phyloP scores from a whole-genome alignment of 2,797 vertebrate species.

The Smutsia gigantea region DNA sequence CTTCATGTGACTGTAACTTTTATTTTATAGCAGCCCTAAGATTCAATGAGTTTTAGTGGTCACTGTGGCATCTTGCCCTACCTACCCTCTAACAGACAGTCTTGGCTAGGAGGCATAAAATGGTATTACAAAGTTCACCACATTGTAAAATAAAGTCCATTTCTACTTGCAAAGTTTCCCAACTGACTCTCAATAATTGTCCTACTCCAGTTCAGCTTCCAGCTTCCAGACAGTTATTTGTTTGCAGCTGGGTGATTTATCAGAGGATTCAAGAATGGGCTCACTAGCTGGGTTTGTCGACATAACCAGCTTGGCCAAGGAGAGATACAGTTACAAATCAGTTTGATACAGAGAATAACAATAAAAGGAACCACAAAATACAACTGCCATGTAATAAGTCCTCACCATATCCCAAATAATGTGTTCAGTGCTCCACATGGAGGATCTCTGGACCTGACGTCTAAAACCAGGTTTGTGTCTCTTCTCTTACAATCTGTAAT shows the following conservation, averaged over 20 bases:
- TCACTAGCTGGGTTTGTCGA: neutral
- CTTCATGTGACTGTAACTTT: neutral
- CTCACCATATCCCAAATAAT: neutral
- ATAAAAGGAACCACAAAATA: conserved; percentile 2
- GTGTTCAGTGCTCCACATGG: neutral
- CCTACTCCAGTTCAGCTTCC: neutral
- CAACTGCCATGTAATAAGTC: neutral
- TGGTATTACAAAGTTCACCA: neutral
- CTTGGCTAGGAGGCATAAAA: conserved; percentile 17
- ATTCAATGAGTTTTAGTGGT: neutral
- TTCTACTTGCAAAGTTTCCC: conserved; percentile 45
- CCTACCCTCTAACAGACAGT: neutral
- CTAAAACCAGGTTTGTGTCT: neutral
- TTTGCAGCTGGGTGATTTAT: conserved; percentile 9
- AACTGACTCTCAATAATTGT: neutral
- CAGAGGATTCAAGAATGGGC: neutral
- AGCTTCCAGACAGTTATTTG: neutral
- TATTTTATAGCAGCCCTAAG: conserved; percentile 4
- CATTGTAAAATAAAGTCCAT: conserved; percentile 50
- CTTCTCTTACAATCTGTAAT: neutral
- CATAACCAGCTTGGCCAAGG: conserved; percentile 8
- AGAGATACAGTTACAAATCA: neutral
- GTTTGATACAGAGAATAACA: neutral
- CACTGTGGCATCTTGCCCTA: neutral
- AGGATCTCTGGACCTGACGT: neutral